Evolutionary conservation across 2,888 invertebrate genomes (phyloP).

Genomic region (Spicauda simplicius): DNA sequence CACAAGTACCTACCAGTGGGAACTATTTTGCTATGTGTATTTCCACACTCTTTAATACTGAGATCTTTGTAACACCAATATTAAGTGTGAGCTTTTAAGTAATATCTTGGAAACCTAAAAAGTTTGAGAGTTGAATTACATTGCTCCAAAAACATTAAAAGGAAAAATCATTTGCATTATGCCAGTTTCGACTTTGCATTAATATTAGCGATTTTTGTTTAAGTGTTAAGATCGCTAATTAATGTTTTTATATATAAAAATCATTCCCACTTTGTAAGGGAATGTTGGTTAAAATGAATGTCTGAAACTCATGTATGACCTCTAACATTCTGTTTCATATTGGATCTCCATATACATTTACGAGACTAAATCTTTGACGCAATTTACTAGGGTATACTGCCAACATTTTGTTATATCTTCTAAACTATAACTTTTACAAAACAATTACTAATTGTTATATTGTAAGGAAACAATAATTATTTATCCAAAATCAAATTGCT

Average conservation of each 20-base stretch:
- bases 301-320: too few species aligned
- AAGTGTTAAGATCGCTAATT: neutral
- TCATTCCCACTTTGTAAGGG: neutral
- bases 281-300: neutral
- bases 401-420: too few species aligned
- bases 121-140: too few species aligned
- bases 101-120: constrained; percentile 2
- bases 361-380: neutral
- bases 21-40: neutral
- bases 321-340: too few species aligned
- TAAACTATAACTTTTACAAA: too few species aligned
- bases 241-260: constrained; percentile 7
- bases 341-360: neutral
- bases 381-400: too few species aligned
- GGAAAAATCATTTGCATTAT: neutral
- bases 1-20: constrained; percentile 18
- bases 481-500: neutral
- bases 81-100: constrained; percentile 44
- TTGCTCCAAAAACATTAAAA: neutral
- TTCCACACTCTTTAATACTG: constrained; percentile 8
- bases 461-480: too few species aligned
- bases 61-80: constrained; percentile 41
- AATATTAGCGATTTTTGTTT: neutral
- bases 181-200: neutral
- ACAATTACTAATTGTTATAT: too few species aligned